Evolutionary conservation across 1,140 invertebrate genomes (phyloP).

Genomic region (Bombus turneri): DNA sequence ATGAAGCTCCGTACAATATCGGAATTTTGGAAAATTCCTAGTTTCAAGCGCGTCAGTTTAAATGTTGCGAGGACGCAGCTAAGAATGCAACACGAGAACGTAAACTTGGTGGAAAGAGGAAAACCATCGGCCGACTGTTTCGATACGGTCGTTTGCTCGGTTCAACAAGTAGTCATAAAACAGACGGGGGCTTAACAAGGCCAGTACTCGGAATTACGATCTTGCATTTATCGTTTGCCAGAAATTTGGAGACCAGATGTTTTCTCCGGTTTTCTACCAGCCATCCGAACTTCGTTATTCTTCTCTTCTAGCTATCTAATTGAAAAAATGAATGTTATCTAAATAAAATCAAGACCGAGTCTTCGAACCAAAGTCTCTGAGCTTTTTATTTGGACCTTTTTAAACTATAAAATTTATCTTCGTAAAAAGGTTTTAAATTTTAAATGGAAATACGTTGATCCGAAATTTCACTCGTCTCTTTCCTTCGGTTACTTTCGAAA

Average conservation of each 20-base stretch:
- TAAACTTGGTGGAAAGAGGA: background rate
- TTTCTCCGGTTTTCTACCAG: background rate
- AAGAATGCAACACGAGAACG: background rate
- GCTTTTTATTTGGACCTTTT: too few species aligned
- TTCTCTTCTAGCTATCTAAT: background rate
- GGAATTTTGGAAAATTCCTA: background rate
- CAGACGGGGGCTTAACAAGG: background rate
- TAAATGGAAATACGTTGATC: background rate
- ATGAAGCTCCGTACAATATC: background rate
- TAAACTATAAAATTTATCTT: too few species aligned
- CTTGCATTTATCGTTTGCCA: background rate
- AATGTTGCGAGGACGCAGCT: background rate
- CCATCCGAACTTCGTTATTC: background rate
- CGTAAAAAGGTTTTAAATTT: background rate
- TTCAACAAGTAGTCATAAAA: conserved; percentile 49
- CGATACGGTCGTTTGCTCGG: background rate
- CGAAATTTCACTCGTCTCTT: background rate
- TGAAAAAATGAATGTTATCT: too few species aligned
- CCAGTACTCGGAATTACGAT: background rate
- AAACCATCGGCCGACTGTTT: background rate
- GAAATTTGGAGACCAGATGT: background rate
- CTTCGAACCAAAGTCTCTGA: too few species aligned
- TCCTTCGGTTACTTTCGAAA: background rate
- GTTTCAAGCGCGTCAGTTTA: background rate
- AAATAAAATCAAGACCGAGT: too few species aligned